Evolutionary conservation across 2,797 vertebrate genomes (phyloP), one percentile per base, ranked within the genome.

Genomic region (Sebastes elongatus): DNA sequence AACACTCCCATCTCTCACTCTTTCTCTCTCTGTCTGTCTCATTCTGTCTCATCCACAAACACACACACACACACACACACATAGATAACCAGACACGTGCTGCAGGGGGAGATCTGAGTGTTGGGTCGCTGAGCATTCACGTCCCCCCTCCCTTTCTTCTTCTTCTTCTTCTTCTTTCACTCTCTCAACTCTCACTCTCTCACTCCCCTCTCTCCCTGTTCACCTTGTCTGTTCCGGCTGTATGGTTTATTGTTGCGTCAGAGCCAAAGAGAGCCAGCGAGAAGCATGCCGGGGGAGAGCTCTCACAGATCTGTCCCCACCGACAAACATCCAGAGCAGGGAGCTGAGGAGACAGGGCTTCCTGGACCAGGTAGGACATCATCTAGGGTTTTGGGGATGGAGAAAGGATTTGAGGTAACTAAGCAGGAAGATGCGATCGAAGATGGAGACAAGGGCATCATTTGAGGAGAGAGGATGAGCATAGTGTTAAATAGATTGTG

Each of bases 251-350:
- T 83, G 87, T 93, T 95, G 94, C 93, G 86, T 94, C 94, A 93
- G 88, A 93, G 86, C 81, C 85, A 83, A 78, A 80, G 81, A 88
- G 80, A 91, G 82, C 85, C 88, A 88, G 86, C 83, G 13, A 91
- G 90, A 81, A 93, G 90, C 91, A 96, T 96, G 95, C 95, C 95
- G 42, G 94, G 95, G 87, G 94, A 96, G 86, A 95, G 93, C 91
- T 83, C 92, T 65, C 92, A 86, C 86, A 93, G 95, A 92, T 93
- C 93, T 73, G 90, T 91, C 80, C 94, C 94, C 55, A 23, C 86
- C 65, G 86, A 93, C 64, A 93, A 92, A 64, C 92, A 92, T 81
- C 89, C 88, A 9, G 94, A 93, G 71, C 86, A 46, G 82, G 94
- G 84, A 74, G 89, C 89, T 53, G 90, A 95, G 78, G 93, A 94